phyloP scores from a whole-genome alignment of 2,888 invertebrate species.

The Orthosia cruda region DNA sequence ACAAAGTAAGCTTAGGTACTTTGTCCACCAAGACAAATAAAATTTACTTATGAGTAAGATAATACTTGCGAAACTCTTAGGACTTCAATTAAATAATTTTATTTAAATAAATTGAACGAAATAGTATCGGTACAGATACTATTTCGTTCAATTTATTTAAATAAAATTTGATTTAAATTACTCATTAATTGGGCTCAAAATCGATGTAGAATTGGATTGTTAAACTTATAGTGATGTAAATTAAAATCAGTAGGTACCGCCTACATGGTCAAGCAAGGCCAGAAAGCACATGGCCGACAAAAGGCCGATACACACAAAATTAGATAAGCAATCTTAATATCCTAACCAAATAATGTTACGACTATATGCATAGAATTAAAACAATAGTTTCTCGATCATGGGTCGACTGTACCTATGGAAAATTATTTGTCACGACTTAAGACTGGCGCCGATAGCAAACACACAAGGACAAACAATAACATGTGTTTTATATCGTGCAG shows the following conservation, averaged over 20 bases:
- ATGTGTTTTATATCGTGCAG: constrained; percentile 25
- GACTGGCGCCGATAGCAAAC: constrained; percentile 34
- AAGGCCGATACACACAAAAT: constrained; percentile 38
- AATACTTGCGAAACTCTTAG: neutral
- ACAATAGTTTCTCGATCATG: constrained; percentile 41
- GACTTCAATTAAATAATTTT: neutral
- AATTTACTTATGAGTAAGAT: neutral
- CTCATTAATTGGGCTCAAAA: constrained; percentile 37
- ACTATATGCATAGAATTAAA: constrained; percentile 13
- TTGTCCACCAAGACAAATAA: neutral
- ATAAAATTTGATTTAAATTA: too few species aligned
- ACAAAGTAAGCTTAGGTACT: neutral
- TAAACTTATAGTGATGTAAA: constrained; percentile 31
- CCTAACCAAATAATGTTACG: constrained; percentile 22
- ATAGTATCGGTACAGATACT: neutral
- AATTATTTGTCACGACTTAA: constrained; percentile 57
- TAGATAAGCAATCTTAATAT: constrained; percentile 49
- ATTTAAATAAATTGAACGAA: constrained; percentile 30
- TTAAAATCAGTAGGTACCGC: constrained; percentile 23
- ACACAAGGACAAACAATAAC: constrained; percentile 44
- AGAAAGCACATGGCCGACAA: constrained; percentile 40
- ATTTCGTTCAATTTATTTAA: too few species aligned
- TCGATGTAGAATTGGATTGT: constrained; percentile 20
- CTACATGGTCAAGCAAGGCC: constrained; percentile 45
- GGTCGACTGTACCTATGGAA: constrained; percentile 42